Evolutionary conservation across 1,140 invertebrate species (phyloP).

Genomic region (Conus ventricosus): DNA sequence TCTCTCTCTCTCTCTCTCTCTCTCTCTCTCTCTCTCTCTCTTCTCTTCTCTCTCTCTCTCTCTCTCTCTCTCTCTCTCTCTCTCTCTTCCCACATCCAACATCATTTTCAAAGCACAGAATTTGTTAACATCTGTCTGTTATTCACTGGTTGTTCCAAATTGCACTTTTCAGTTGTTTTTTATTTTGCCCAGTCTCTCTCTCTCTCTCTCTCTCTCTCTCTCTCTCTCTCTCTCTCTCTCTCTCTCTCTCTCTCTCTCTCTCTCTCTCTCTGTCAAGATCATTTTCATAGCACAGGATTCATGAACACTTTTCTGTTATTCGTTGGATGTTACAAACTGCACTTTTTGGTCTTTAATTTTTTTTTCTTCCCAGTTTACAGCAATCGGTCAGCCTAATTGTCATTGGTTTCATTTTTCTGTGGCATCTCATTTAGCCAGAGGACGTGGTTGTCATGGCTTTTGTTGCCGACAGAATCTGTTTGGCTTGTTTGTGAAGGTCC

Average conservation of each 20-base stretch:
- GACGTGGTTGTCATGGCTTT: background rate
- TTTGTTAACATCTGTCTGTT: no score
- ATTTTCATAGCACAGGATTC: background rate
- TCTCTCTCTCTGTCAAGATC: background rate
- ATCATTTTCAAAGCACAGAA: background rate
- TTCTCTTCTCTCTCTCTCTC: background rate
- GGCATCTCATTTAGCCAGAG: no score
- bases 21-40: constrained; percentile 1
- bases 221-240: background rate
- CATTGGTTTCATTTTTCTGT: no score
- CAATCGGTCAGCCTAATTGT: background rate
- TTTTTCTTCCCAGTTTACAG: background rate
- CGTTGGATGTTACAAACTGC: background rate
- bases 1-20: background rate
- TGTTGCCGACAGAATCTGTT: background rate
- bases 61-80: background rate
- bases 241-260: background rate
- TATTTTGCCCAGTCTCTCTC: background rate
- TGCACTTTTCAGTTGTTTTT: background rate
- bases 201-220: background rate
- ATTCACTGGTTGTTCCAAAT: background rate
- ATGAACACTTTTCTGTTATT: background rate
- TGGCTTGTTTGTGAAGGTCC: background rate
- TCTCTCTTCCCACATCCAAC: background rate
- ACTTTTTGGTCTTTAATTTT: background rate